Evolutionary conservation across 2,888 invertebrate genomes (phyloP).

Genomic region (Cosmia pyralina): DNA sequence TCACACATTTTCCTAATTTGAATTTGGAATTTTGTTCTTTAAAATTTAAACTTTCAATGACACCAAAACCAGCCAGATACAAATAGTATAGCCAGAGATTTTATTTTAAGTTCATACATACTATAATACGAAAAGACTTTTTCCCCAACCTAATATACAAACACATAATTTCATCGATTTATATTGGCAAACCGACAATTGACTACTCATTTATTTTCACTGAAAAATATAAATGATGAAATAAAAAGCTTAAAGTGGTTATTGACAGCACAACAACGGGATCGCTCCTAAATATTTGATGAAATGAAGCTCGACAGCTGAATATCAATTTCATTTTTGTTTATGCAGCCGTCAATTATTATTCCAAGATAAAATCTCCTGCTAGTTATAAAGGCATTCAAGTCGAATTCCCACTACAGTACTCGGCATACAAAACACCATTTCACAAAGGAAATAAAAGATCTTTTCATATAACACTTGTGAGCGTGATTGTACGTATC

Average conservation of each 20-base stretch:
- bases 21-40: too few species aligned
- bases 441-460: conserved; percentile 62
- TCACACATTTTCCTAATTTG: too few species aligned
- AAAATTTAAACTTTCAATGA: too few species aligned
- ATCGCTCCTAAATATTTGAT: conserved; percentile 12
- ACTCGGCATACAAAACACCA: conserved; percentile 61
- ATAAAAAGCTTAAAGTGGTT: conserved; percentile 11
- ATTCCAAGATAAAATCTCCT: conserved; percentile 30
- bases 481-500: conserved; percentile 73
- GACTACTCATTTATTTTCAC: conserved; percentile 30
- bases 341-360: conserved; percentile 42
- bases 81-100: too few species aligned
- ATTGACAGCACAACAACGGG: not conserved
- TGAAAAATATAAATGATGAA: conserved; percentile 14
- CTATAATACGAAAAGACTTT: too few species aligned
- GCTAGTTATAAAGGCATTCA: conserved; percentile 51
- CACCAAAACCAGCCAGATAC: too few species aligned
- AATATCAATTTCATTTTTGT: conserved; percentile 23
- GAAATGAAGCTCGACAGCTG: conserved; percentile 13
- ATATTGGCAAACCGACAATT: conserved; percentile 21
- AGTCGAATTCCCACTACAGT: conserved; percentile 56
- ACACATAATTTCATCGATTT: conserved; percentile 13
- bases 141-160: too few species aligned
- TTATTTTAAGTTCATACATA: too few species aligned
- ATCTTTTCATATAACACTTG: conserved; percentile 71